Evolutionary conservation across 2,888 invertebrate species (phyloP), one percentile per base, ranked within the genome.

Genomic region (Brenthis hecate): DNA sequence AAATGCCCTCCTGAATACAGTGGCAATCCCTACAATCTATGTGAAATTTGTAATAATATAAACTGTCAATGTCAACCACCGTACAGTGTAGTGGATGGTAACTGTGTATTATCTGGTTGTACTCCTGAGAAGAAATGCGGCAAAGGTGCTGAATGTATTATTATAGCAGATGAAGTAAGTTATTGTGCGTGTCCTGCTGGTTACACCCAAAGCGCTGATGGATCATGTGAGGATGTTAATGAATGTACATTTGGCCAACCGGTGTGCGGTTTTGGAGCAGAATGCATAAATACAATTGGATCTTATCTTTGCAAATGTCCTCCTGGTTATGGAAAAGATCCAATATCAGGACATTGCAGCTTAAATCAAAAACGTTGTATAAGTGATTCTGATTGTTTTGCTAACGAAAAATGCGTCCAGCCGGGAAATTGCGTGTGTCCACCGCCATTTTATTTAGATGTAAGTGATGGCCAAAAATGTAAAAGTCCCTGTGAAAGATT

Each of bases 181-280:
- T 98, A 98, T 82, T 98, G 98, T 79, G 98, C 98, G 62, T 98
- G 98, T 83, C 98, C 98, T 6, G 95, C 96, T 82, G 98, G 98
- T 16, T 98, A 94, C 84, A 94, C 95, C 69, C 96, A 96, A 28
- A 94, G 94, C 68, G 81, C 93, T 1, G 97, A 97, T 79, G 97
- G 97, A 16, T 94, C 96, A n/a, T 98, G 98, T 81, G 94, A 95
- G 85, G 97, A 98, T 84, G 95, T 97, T 58, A 95, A 98, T 81
- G 98, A 98, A 87, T 98, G 98, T 79, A 92, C 93, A 57, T 96
- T 96, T 79, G 95, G 95, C 6, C 94, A 95, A 73, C 94, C 95
- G 72, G 94, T 95, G 13, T 98, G 98, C 83, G 97, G 97, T 5
- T 97, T 96, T 80, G 97, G 97, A 16, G 98, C 98, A 0, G 96